phyloP scores from a whole-genome alignment of 2,888 invertebrate species.

The Itoplectis maculator region DNA sequence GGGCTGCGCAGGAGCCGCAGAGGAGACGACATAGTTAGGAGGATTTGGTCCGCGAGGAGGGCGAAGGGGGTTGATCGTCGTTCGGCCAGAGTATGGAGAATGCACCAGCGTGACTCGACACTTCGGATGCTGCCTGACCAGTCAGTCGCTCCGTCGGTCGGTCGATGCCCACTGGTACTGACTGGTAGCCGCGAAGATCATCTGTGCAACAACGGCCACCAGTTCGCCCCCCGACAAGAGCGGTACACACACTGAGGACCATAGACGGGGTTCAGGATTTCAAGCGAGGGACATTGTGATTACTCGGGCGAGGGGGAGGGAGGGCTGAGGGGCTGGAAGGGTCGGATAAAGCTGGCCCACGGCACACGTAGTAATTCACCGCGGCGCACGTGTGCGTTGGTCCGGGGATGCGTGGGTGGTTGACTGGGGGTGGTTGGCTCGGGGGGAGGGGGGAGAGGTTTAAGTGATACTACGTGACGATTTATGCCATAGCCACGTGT shows the following conservation, averaged over 20 bases:
- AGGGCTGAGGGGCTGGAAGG: conserved; percentile 34
- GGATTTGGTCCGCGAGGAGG: neutral
- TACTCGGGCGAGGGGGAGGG: conserved; percentile 7
- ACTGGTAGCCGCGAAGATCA: conserved; percentile 42
- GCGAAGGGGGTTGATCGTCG: neutral
- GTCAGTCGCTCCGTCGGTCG: neutral
- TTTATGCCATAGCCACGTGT: conserved; percentile 72
- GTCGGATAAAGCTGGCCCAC: conserved; percentile 67
- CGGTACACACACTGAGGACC: conserved; percentile 14
- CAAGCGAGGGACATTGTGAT: conserved; percentile 40
- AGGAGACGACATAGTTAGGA: conserved; percentile 1
- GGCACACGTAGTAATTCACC: conserved; percentile 71
- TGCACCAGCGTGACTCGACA: conserved; percentile 51
- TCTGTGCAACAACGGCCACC: conserved; percentile 44
- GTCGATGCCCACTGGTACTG: neutral
- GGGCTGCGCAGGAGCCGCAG: too few species aligned
- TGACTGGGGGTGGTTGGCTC: too few species aligned
- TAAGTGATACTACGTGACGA: conserved; percentile 78
- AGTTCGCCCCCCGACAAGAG: conserved; percentile 33
- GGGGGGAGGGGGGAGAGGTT: conserved; percentile 18
- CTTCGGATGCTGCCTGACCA: conserved; percentile 4
- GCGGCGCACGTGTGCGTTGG: conserved; percentile 70
- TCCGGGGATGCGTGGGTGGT: too few species aligned
- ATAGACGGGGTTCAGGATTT: conserved; percentile 13
- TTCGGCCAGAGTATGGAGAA: neutral